A percentile compares a stretch with the other conserved stretches of the same genome.
Conservation (phyloP, 2,888 invertebrate species). For the Lucinisca nassula region DNA sequence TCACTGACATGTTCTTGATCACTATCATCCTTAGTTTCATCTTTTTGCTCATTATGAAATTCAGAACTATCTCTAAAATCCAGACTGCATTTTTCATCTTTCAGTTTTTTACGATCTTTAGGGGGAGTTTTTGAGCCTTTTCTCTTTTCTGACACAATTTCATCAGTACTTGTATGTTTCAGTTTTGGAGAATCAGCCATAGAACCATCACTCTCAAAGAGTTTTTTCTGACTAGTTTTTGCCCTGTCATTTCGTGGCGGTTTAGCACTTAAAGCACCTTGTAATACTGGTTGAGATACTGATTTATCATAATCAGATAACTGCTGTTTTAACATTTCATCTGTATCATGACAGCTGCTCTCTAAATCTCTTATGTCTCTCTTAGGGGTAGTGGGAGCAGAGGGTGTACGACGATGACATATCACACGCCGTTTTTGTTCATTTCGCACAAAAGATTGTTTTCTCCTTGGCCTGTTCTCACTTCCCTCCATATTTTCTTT, state of each 20-base stretch:
- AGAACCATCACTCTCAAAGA: conserved; percentile 52
- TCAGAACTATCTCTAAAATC: conserved; percentile 7
- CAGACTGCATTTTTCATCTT: conserved; percentile 61
- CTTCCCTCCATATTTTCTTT: conserved; percentile 52
- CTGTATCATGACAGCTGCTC: conserved; percentile 40
- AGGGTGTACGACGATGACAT: conserved; percentile 80
- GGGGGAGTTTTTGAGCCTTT: conserved; percentile 77
- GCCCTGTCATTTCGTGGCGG: conserved; percentile 50
- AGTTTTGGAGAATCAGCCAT: conserved; percentile 32
- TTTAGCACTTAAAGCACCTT: conserved; percentile 60
- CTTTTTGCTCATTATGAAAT: conserved; percentile 3
- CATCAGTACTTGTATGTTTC: conserved; percentile 65
- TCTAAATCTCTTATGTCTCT: not conserved
- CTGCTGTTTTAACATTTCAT: conserved; percentile 49
- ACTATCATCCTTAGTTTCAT: conserved; percentile 51
- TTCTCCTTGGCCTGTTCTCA: conserved; percentile 61
- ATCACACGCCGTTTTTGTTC: conserved; percentile 81
- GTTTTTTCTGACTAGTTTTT: conserved; percentile 32
- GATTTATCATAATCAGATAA: conserved; percentile 59
- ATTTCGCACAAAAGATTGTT: conserved; percentile 80
- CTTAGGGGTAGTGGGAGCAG: conserved; percentile 80
- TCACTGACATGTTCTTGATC: conserved; percentile 59
- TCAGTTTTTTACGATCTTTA: conserved; percentile 74
- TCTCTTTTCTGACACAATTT: conserved; percentile 71
- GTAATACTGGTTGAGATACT: conserved; percentile 70